Base-by-base conservation (phyloP, 2,797 vertebrate genomes). In the Mallotus villosus region DNA sequence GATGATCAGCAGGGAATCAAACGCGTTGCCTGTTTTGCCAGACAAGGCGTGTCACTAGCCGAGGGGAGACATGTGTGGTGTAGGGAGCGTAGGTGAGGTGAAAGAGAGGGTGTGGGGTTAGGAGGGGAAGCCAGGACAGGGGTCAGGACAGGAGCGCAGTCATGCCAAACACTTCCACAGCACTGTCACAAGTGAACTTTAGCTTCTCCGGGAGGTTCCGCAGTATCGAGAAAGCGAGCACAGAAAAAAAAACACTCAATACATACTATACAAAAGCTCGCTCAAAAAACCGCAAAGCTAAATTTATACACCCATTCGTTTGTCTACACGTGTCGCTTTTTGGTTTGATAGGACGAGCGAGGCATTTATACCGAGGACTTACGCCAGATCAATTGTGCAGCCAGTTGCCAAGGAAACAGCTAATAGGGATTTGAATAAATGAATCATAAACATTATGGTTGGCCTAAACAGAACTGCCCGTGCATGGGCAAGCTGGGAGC, bases 231-330 rank as follows among this genome's bases (percentile, higher is more conserved):
- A 73, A 25, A 71, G 81, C 49, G 70, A 75, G n/a, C 66, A 74
- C 51, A 73, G 58, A 17, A 19, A 81, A 21, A 79, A 69, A 21
- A 79, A 69, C 27, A 81, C 70, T n/a, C 41, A 70, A 74, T 74
- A 69, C 67, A 81, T 75, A 84, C 86, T 85, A 79, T 83, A 87
- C 80, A 84, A 32, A 84, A 32, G 71, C 65, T 72, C 17, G 25
- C 4, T 32, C 3, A 4, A 32, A 32, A 32, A 32, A 2, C 29
- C 2, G 0, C 25, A 62, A 84, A 83, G 34, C 74, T 32, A 32
- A 80, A 85, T 83, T 81, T 85, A 66, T 82, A 88, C 80, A 89
- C 70, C 70, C 62, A 73, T 78, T 79, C 76, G 77, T 75, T 80
- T 77, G 74, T 62, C 75, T 76, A 46, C 37, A 55, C 24, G 69